Evolutionary conservation across 2,113 vertebrate genomes (phyloP), one percentile per base, ranked within the genome.

Genomic region (Naja naja): DNA sequence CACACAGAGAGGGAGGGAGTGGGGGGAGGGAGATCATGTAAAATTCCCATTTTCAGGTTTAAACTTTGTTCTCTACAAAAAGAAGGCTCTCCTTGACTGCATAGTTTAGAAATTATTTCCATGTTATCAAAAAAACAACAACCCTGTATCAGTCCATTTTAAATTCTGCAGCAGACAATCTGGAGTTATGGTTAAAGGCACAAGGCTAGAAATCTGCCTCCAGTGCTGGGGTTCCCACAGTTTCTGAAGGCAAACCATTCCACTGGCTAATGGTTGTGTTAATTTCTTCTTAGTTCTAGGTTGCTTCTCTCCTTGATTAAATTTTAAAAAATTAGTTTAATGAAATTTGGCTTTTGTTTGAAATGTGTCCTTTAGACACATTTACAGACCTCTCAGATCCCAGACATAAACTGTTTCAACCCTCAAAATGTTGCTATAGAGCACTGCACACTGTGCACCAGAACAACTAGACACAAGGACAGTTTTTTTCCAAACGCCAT

Each of bases 1-100:
- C 1, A 56, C 1, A 23, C 5, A 22, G 5, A 20, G 5, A 2
- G 54, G 6, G 18, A 5, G 1, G 0, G 18, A 4, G 54, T 1
- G 18, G 20, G 5, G 20, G 22, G 55, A 23, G 55, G 5, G 22
- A 22, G 20, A 22, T 22, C 90, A 27, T 23, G 56, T 58, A 90
- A 20, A 34, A 85, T 45, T 45, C 52, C n/a, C 87, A 88, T 54
- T 47, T 47, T 88, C 64, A 53, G 54, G 93, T 16, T 30, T 93
- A 91, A 69, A 14, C 53, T 34, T 58, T 6, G 56, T 47, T 85
- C 20, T 30, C 90, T 27, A 87, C 43, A 39, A n/a, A 87, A 74
- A 74, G 90, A 12, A 87, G 8, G 58, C 52, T 89, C 6, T 45
- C 74, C 74, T 0, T 87, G 20, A 0, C 39, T n/a, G 23, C 9